Percentiles rank a stretch among this genome's conserved stretches.
phyloP scores from a whole-genome alignment of 2,113 vertebrate genomes.

The Pachycephala philippinensis region DNA sequence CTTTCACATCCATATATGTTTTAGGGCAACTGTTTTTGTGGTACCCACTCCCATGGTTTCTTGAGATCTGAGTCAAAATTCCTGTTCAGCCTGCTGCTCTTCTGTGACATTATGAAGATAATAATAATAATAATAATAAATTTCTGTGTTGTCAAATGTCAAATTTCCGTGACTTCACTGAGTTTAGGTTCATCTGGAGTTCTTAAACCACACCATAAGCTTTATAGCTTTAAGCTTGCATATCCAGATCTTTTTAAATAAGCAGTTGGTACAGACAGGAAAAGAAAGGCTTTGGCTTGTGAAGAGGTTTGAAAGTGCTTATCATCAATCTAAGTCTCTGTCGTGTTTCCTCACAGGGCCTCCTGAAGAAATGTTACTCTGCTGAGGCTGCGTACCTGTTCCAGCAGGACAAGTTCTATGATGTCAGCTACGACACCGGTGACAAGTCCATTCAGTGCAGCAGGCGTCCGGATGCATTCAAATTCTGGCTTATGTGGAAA shows the following conservation, averaged over 20 bases:
- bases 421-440: conserved; percentile 81
- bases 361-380: conserved; percentile 81
- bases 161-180: neutral
- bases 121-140: neutral
- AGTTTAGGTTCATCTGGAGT: neutral
- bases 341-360: conserved; percentile 59
- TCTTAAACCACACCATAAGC: neutral
- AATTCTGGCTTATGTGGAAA: conserved; percentile 88
- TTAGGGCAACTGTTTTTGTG: neutral
- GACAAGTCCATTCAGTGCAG: conserved; percentile 88
- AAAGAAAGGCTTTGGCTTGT: neutral
- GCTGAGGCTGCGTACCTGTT: conserved; percentile 82
- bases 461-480: conserved; percentile 82
- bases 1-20: neutral
- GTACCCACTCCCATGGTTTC: neutral
- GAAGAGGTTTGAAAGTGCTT: neutral
- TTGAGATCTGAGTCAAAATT: neutral
- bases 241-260: neutral
- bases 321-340: neutral
- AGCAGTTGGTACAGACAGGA: neutral
- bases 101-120: neutral
- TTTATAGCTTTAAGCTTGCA: neutral
- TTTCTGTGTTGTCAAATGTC: neutral
- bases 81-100: neutral
- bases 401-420: conserved; percentile 87